Evolutionary conservation across 2,888 invertebrate species (phyloP).

Genomic region (Parnassius apollo): DNA sequence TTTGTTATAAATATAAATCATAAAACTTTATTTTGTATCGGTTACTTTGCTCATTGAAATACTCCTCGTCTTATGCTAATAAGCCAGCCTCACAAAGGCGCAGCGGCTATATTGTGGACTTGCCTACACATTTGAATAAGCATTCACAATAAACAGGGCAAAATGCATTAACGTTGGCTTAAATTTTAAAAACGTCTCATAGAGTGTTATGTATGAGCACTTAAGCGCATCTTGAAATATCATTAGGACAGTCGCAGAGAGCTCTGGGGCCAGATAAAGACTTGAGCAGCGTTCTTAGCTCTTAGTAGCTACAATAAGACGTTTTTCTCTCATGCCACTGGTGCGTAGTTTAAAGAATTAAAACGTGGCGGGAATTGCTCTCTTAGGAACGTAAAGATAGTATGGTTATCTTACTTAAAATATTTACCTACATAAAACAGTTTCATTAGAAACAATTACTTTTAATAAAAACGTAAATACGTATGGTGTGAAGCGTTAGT

Average conservation of each 20-base stretch:
- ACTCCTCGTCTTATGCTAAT: conserved; percentile 72
- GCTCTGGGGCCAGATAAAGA: conserved; percentile 70
- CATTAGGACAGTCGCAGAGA: conserved; percentile 69
- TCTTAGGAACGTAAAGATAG: conserved; percentile 21
- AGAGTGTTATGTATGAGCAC: conserved; percentile 77
- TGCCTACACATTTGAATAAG: conserved; percentile 78
- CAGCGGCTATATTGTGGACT: conserved; percentile 59
- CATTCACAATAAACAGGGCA: conserved; percentile 74
- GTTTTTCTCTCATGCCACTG: conserved; percentile 30
- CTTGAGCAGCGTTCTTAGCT: conserved; percentile 53
- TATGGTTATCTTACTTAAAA: conserved; percentile 19
- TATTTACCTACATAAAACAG: conserved; percentile 10
- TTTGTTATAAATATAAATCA: conserved; percentile 65
- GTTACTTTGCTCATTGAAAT: conserved; percentile 75
- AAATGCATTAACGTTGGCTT: conserved; percentile 76
- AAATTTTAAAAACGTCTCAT: conserved; percentile 80
- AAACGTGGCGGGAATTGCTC: conserved; percentile 28
- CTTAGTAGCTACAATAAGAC: conserved; percentile 42
- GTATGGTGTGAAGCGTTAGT: too few species aligned
- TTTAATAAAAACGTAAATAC: too few species aligned
- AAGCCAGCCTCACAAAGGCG: conserved; percentile 61
- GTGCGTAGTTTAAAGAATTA: conserved; percentile 36
- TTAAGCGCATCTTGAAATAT: conserved; percentile 77
- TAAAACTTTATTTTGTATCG: conserved; percentile 74
- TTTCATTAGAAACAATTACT: conserved; percentile 5